Evolutionary conservation across 2,797 vertebrate genomes (phyloP).

Genomic region (Gymnothorax javanicus): DNA sequence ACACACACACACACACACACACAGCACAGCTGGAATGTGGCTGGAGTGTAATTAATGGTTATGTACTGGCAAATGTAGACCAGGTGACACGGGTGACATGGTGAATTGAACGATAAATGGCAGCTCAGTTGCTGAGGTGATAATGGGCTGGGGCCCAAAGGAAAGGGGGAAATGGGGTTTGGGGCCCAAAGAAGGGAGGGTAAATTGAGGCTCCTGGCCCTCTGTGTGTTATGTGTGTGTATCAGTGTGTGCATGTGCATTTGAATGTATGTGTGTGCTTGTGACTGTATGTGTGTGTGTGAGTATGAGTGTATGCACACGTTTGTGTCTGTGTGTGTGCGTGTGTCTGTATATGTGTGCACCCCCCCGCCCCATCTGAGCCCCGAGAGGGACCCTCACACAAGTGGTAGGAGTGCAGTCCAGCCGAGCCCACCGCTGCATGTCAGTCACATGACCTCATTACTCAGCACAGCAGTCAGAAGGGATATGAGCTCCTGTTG

Average conservation of each 20-base stretch:
- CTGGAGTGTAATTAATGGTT: conserved; percentile 76
- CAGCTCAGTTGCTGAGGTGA: conserved; percentile 72
- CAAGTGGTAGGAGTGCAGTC: too few species aligned
- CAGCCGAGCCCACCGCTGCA: not conserved
- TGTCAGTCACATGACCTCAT: too few species aligned
- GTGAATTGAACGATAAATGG: conserved; percentile 76
- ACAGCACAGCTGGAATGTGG: conserved; percentile 70
- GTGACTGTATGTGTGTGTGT: conserved; percentile 74
- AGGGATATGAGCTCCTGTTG: too few species aligned
- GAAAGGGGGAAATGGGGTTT: conserved; percentile 71
- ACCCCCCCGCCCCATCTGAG: conserved; percentile 41
- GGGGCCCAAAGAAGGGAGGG: conserved; percentile 59
- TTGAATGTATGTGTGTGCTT: conserved; percentile 55
- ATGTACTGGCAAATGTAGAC: conserved; percentile 82
- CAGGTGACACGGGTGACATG: conserved; percentile 81
- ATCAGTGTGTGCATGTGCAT: conserved; percentile 73
- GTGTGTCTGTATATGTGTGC: conserved; percentile 50
- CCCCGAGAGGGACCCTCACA: too few species aligned
- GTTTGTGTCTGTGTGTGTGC: conserved; percentile 76
- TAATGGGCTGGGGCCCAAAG: conserved; percentile 63
- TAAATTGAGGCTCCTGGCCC: conserved; percentile 64
- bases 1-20: not conserved
- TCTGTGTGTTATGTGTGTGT: conserved; percentile 71
- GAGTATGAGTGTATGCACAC: conserved; percentile 62
- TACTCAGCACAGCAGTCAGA: too few species aligned